Conservation (phyloP, 2,888 invertebrate genomes). For the Harpagoxenus sublaevis region DNA sequence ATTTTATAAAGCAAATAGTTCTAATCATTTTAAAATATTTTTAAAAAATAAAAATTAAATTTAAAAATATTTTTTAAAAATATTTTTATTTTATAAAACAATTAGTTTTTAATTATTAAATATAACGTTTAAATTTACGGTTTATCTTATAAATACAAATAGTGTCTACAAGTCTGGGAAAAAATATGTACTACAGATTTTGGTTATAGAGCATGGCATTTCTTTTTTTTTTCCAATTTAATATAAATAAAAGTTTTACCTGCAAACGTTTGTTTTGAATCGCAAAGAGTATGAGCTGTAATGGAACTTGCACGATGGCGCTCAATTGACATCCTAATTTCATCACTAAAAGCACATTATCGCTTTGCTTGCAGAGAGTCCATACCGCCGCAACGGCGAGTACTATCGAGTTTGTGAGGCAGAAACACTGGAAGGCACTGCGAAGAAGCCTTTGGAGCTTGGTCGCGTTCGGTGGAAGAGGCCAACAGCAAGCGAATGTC, state of each 20-base stretch:
- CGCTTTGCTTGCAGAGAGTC: background rate
- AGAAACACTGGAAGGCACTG: background rate
- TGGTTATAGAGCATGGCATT: background rate
- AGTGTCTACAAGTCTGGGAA: background rate
- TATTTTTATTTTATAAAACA: background rate
- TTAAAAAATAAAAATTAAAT: too few relatives aligned
- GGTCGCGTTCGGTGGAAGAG: slow-evolving; percentile 11
- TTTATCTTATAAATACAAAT: background rate
- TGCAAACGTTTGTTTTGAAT: slow-evolving; percentile 22
- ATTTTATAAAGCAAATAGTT: background rate
- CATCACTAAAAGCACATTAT: slow-evolving; percentile 17
- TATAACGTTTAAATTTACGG: background rate
- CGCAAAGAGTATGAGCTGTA: slow-evolving; percentile 18
- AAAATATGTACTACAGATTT: background rate
- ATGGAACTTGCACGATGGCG: slow-evolving; percentile 1
- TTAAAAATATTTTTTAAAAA: background rate
- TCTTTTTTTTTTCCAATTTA: background rate
- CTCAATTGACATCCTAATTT: slow-evolving; percentile 44
- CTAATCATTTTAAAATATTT: too few relatives aligned
- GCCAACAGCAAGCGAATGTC: slow-evolving; percentile 38
- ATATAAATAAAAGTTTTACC: slow-evolving; percentile 23
- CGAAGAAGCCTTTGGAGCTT: slow-evolving; percentile 7
- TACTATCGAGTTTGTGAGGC: background rate
- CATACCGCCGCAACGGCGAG: background rate
- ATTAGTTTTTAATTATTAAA: background rate